Evolutionary conservation across 2,113 vertebrate genomes (phyloP).

Genomic region (Leptodactylus fuscus): DNA sequence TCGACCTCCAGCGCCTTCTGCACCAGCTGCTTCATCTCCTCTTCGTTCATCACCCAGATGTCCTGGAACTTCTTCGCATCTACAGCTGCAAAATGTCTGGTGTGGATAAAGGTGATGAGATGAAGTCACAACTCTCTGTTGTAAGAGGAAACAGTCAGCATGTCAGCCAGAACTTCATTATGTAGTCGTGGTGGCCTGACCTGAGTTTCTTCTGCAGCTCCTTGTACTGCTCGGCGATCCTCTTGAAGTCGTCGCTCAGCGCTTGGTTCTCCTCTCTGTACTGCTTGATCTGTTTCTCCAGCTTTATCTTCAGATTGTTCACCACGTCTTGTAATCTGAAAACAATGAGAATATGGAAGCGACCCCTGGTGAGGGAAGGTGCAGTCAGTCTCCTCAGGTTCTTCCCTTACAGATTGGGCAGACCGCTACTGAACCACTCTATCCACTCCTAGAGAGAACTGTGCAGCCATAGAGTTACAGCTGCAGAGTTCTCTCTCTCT

Average conservation of each 20-base stretch:
- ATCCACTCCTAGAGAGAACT: too few species aligned
- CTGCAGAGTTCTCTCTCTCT: too few species aligned
- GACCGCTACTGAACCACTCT: too few species aligned
- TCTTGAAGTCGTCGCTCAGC: constrained; percentile 70
- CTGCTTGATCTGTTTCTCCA: constrained; percentile 71
- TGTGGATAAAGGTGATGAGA: neutral
- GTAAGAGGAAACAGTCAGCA: neutral
- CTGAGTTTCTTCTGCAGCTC: constrained; percentile 78
- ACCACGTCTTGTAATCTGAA: constrained; percentile 73
- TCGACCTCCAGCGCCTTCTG: constrained; percentile 74
- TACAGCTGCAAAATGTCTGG: constrained; percentile 74
- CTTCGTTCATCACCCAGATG: constrained; percentile 85
- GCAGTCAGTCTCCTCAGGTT: too few species aligned
- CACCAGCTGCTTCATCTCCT: constrained; percentile 78
- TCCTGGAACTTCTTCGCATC: constrained; percentile 73
- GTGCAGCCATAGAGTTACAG: too few species aligned
- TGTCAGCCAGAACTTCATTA: neutral
- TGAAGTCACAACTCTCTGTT: neutral
- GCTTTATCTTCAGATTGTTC: constrained; percentile 69
- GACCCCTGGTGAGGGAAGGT: too few species aligned
- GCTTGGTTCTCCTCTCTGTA: constrained; percentile 70
- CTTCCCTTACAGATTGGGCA: too few species aligned
- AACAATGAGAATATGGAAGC: neutral
- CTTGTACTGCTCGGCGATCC: constrained; percentile 71
- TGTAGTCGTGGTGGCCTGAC: constrained; percentile 63